Conservation (phyloP, 2,113 vertebrate species). For the Microtus ochrogaster region DNA sequence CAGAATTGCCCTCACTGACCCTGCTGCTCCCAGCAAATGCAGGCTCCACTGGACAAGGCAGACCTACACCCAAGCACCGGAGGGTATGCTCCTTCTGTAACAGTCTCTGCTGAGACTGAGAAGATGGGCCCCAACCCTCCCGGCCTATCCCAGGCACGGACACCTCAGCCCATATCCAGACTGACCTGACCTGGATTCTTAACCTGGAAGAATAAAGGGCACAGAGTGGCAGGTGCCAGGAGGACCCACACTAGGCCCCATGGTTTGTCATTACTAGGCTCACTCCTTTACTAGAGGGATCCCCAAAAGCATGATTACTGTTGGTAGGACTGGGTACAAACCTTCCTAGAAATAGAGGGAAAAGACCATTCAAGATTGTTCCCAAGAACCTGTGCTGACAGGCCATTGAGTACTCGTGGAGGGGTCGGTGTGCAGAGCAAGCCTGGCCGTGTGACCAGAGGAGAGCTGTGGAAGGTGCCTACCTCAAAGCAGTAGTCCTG, state of each 20-base stretch:
- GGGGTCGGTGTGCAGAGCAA: background rate
- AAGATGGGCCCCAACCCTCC: rapidly evolving
- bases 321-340: background rate
- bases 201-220: background rate
- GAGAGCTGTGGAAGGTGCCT: background rate
- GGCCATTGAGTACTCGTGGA: background rate
- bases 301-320: constrained; percentile 2
- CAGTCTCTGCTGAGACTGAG: background rate
- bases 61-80: background rate
- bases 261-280: constrained; percentile 63
- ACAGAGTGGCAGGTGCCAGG: background rate
- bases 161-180: background rate
- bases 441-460: background rate
- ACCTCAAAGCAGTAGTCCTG: constrained; percentile 99
- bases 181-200: background rate
- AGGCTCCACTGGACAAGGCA: background rate
- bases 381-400: background rate
- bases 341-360: constrained; percentile 38
- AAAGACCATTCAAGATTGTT: background rate
- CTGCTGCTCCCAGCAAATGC: background rate
- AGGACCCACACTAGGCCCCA: constrained; percentile 49
- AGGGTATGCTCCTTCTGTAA: background rate
- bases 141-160: background rate
- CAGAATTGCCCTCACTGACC: background rate
- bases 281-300: constrained; percentile 34